Percentiles rank a stretch among this genome's conserved stretches.
Conservation (phyloP, 2,888 invertebrate genomes). For the Macrophya annulata region DNA sequence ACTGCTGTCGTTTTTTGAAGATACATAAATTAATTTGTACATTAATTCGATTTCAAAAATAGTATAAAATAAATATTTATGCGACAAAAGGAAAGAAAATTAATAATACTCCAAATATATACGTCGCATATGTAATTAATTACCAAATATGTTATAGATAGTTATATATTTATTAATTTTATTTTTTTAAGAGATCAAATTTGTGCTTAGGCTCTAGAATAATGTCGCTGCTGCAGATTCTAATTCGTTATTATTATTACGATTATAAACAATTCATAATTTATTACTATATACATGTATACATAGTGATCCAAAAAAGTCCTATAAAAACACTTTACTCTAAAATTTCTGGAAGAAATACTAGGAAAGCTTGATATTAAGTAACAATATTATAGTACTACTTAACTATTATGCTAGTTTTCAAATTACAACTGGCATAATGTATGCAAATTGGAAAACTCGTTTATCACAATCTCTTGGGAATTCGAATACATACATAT, state of each 20-base stretch:
- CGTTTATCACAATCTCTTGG: constrained; percentile 51
- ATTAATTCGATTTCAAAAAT: constrained; percentile 63
- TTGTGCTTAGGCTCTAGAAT: constrained; percentile 43
- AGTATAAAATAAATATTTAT: constrained; percentile 62
- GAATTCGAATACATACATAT: constrained; percentile 26
- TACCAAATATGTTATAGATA: neutral
- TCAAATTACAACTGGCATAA: constrained; percentile 32
- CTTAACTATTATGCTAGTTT: constrained; percentile 38
- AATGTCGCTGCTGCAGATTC: constrained; percentile 18
- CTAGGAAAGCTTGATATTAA: constrained; percentile 41
- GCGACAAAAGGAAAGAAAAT: constrained; percentile 18
- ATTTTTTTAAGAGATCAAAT: constrained; percentile 31
- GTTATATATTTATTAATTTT: neutral
- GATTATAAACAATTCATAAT: constrained; percentile 12
- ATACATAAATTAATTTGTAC: constrained; percentile 68
- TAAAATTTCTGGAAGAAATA: constrained; percentile 65
- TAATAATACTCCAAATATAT: neutral
- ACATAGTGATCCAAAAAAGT: constrained; percentile 67
- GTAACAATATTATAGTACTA: constrained; percentile 14
- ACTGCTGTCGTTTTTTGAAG: constrained; percentile 59
- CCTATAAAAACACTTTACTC: constrained; percentile 68
- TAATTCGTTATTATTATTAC: constrained; percentile 26
- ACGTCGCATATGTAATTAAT: neutral
- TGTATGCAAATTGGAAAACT: constrained; percentile 47
- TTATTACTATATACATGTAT: constrained; percentile 57